A percentile compares a stretch with the other conserved stretches of the same genome.
phyloP scores from a whole-genome alignment of 2,888 invertebrate genomes.

The Drosophila paranaensis region DNA sequence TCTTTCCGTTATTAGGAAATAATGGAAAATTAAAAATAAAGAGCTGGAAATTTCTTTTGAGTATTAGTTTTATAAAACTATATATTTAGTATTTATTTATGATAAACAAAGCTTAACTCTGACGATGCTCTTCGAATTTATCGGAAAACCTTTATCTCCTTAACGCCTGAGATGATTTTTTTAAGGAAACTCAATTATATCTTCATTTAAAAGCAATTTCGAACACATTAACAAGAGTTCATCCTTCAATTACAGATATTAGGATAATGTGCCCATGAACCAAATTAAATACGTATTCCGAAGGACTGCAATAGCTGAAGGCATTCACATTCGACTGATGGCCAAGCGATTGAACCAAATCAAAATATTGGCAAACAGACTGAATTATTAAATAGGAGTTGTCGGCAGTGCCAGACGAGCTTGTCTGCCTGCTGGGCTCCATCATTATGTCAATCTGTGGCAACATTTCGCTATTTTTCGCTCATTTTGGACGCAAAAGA shows the following conservation, averaged over 20 bases:
- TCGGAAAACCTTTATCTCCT: no score
- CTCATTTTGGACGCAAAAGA: slow-evolving; percentile 26
- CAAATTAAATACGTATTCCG: slow-evolving; percentile 1
- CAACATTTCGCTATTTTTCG: slow-evolving; percentile 74
- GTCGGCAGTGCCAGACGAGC: slow-evolving; percentile 5
- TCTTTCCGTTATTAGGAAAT: no score
- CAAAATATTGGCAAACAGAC: slow-evolving; percentile 60
- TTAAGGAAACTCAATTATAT: neutral
- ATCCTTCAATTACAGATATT: neutral
- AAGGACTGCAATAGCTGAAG: neutral
- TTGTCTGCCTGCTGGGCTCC: slow-evolving; percentile 16
- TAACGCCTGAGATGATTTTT: no score
- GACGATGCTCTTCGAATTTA: no score
- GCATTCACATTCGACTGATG: slow-evolving; percentile 18
- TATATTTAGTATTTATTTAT: no score
- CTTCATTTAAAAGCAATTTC: neutral
- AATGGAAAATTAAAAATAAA: neutral
- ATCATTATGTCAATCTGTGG: slow-evolving; percentile 64
- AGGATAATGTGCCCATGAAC: neutral
- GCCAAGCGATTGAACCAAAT: slow-evolving; percentile 55
- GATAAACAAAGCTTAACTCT: no score
- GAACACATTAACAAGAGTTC: neutral
- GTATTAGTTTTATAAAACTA: no score
- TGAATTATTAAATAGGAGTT: slow-evolving; percentile 59
- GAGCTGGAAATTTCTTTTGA: neutral